Evolutionary conservation across 2,888 invertebrate species (phyloP).

Genomic region (Lasioglossum zephyrum): DNA sequence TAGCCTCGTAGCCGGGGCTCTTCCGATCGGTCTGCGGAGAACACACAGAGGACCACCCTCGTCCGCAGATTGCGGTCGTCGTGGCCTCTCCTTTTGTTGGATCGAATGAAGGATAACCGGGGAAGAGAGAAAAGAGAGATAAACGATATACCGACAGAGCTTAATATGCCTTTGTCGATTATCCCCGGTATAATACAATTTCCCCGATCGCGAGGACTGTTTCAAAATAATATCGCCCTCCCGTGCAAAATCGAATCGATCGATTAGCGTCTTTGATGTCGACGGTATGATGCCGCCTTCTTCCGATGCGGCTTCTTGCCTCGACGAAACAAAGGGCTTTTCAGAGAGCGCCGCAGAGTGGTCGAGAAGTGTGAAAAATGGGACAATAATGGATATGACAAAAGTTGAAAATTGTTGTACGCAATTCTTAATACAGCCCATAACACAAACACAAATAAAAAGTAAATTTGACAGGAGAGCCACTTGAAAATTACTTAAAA

Average conservation of each 20-base stretch:
- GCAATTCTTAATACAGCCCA: neutral
- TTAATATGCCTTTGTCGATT: conserved; percentile 26
- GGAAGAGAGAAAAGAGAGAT: neutral
- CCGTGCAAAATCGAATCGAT: conserved; percentile 12
- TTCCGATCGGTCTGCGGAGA: conserved; percentile 11
- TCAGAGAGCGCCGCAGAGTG: too few relatives aligned
- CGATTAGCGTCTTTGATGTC: conserved; percentile 11
- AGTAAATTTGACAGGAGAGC: too few relatives aligned
- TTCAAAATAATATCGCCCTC: conserved; percentile 41
- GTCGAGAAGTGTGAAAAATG: neutral
- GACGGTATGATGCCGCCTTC: neutral
- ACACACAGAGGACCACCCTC: conserved; percentile 15
- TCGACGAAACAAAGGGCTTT: neutral
- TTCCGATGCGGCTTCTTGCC: neutral
- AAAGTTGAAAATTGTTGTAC: neutral
- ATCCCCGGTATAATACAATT: conserved; percentile 22
- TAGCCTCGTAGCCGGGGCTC: neutral
- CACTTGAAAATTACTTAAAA: too few relatives aligned
- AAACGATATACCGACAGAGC: neutral
- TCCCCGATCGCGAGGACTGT: neutral
- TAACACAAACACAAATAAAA: too few relatives aligned
- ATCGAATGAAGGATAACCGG: neutral
- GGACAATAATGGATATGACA: neutral
- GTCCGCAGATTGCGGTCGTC: conserved; percentile 14
- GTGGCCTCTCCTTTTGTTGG: conserved; percentile 7